Conservation (phyloP, 2,797 vertebrate species). For the Poeciliopsis presidionis region DNA sequence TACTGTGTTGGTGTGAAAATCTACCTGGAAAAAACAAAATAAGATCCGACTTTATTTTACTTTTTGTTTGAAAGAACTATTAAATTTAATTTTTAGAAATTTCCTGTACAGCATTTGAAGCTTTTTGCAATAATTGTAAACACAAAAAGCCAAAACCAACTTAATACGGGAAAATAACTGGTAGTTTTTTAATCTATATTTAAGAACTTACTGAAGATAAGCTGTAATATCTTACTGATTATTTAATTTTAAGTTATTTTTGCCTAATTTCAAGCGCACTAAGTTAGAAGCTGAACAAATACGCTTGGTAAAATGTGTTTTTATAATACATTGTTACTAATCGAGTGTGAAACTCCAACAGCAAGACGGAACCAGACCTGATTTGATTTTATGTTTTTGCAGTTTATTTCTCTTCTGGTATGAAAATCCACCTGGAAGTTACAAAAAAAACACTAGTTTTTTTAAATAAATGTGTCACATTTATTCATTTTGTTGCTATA, state of each 20-base stretch:
- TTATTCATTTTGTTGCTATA: background rate
- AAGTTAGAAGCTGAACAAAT: background rate
- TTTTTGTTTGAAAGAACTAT: no score
- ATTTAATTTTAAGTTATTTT: background rate
- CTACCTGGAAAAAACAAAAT: no score
- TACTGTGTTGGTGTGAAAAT: no score
- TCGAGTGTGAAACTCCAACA: background rate
- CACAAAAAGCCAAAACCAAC: background rate
- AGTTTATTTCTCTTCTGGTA: background rate
- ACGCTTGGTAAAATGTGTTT: background rate
- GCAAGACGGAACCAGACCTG: background rate
- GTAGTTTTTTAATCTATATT: background rate
- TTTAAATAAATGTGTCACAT: no score
- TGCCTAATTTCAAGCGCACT: background rate
- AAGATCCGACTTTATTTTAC: no score
- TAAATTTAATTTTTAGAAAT: no score
- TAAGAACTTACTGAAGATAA: background rate
- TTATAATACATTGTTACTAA: background rate
- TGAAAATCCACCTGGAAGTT: background rate
- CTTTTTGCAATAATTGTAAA: background rate
- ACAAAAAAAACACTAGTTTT: background rate
- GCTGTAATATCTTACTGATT: background rate
- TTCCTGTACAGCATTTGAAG: no score
- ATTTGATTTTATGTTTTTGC: background rate
- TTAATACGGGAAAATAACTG: background rate